Conservation (phyloP, 2,797 vertebrate genomes). For the Rhabdophis nuchalis region DNA sequence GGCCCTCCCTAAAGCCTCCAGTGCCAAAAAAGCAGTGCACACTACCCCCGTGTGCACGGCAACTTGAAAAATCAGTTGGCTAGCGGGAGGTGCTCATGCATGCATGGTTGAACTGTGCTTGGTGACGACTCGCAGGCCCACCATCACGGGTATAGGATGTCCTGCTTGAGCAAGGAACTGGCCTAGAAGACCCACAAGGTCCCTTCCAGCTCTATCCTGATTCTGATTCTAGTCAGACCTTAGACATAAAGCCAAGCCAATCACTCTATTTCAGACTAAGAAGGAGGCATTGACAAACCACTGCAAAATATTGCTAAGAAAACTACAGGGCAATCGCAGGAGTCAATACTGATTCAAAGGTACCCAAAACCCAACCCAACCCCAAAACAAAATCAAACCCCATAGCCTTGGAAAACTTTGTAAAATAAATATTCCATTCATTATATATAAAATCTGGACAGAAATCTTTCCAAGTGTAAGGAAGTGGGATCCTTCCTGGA, state of each 20-base stretch:
- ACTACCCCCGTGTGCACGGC: no score
- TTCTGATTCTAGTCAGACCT: not conserved
- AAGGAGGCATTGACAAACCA: not conserved
- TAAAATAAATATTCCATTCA: not conserved
- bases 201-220: no score
- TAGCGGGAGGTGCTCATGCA: no score
- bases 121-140: no score
- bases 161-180: no score
- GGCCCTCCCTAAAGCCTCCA: no score
- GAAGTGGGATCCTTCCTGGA: not conserved
- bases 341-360: not conserved
- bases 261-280: not conserved
- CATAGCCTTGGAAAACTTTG: not conserved
- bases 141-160: no score
- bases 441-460: not conserved
- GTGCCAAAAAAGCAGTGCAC: no score
- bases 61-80: no score
- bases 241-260: not conserved
- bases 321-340: not conserved
- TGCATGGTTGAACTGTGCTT: no score
- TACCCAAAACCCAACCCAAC: not conserved
- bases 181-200: no score
- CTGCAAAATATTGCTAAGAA: not conserved
- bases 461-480: not conserved
- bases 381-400: not conserved